phyloP scores from a whole-genome alignment of 2,113 vertebrate species.

The Coracopsis vasa region DNA sequence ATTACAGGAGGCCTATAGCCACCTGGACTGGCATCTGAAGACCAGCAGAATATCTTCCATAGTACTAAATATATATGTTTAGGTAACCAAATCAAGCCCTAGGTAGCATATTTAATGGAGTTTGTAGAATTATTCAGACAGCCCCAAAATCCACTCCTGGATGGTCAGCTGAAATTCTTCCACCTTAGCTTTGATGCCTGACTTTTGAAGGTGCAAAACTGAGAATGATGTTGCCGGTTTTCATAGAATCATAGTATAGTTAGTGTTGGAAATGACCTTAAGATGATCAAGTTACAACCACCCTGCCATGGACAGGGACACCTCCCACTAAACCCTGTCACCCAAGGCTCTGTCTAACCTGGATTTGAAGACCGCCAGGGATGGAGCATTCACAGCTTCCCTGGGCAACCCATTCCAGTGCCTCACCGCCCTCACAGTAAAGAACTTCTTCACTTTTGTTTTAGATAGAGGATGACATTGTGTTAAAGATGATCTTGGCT shows the following conservation, averaged over 20 bases:
- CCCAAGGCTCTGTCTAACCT: not conserved
- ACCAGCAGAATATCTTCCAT: not conserved
- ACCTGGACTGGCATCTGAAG: not conserved
- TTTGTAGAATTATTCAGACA: not conserved
- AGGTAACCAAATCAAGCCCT: not conserved
- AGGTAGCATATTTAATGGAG: not conserved
- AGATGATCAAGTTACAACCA: not conserved
- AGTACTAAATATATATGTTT: not conserved
- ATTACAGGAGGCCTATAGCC: not conserved
- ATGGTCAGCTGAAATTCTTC: not conserved
- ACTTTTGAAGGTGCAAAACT: not conserved
- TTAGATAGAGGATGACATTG: not conserved
- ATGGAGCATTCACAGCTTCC: not conserved
- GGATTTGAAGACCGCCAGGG: not conserved
- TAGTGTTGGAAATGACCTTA: not conserved
- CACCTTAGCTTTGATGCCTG: not conserved
- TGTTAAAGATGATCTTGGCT: not conserved
- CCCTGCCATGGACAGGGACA: not conserved
- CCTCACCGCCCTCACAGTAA: not conserved
- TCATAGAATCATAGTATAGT: not conserved
- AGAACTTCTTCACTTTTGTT: not conserved
- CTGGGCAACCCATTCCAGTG: not conserved
- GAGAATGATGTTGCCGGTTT: not conserved
- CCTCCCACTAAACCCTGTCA: not conserved
- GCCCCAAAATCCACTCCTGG: not conserved